Conservation (phyloP, 1,140 invertebrate species). For the Teleopsis dalmanni region DNA sequence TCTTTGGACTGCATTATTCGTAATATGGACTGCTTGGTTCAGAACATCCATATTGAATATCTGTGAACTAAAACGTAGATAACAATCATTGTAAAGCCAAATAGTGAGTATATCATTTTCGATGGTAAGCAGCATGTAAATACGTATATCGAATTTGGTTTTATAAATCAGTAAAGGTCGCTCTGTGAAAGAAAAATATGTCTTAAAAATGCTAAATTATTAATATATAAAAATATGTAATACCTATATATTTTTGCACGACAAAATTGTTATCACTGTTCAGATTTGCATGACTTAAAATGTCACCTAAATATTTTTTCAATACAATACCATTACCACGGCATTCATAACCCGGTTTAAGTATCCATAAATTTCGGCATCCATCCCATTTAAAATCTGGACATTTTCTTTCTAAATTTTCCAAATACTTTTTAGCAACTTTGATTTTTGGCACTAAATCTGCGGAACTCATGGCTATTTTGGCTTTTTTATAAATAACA, state of each 20-base stretch:
- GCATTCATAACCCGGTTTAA: slow-evolving; percentile 82
- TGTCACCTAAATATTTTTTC: slow-evolving; percentile 50
- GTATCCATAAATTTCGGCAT: slow-evolving; percentile 81
- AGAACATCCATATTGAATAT: slow-evolving; percentile 74
- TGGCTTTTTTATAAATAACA: slow-evolving; percentile 44
- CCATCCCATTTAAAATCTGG: slow-evolving; percentile 55
- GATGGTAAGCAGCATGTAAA: slow-evolving; percentile 82
- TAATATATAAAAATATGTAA: too few species aligned
- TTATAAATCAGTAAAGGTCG: slow-evolving; percentile 72
- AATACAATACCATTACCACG: slow-evolving; percentile 75
- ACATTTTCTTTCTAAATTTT: slow-evolving; percentile 25
- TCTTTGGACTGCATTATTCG: slow-evolving; percentile 85
- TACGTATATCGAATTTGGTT: slow-evolving; percentile 87
- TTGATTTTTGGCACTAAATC: slow-evolving; percentile 55
- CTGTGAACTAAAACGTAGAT: slow-evolving; percentile 84
- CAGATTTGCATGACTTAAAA: slow-evolving; percentile 55
- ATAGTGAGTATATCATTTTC: slow-evolving; percentile 69
- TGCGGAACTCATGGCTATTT: slow-evolving; percentile 43
- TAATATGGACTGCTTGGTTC: slow-evolving; percentile 83
- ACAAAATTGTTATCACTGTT: slow-evolving; percentile 65
- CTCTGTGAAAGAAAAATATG: too few species aligned
- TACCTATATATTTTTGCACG: slow-evolving; percentile 90
- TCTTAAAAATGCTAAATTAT: too few species aligned
- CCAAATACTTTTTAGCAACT: slow-evolving; percentile 45
- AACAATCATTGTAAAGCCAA: slow-evolving; percentile 84